These are phyloP conservation scores for Vanacampus margaritifer DNA, from an alignment of 2,113 vertebrate species.

Conservation along the genomic window DNA sequence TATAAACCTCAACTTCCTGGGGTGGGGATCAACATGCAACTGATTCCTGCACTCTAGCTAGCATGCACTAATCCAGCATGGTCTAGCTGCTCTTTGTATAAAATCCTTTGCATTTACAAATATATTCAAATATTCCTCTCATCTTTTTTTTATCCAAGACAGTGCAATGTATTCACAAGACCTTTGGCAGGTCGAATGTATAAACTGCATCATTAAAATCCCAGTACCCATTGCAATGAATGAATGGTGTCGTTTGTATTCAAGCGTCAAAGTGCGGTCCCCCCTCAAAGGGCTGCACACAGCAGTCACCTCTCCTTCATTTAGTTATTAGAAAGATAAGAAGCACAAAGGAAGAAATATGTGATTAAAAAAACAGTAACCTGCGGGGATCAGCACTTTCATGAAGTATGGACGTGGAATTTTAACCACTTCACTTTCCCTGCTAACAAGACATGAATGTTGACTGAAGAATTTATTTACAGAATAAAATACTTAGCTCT, in stretches of 20 bases:
- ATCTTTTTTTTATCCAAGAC: constrained; percentile 39
- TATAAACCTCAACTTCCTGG: constrained; percentile 5
- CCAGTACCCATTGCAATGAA: constrained; percentile 24
- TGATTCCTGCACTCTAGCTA: background rate
- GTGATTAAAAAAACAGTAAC: constrained; percentile 41
- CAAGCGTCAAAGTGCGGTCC: constrained; percentile 54
- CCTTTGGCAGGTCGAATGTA: constrained; percentile 39
- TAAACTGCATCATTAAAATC: constrained; percentile 48
- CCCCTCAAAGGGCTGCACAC: constrained; percentile 42
- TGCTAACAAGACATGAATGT: background rate
- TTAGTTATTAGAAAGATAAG: constrained; percentile 52
- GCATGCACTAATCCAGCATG: constrained; percentile 11
- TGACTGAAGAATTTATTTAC: background rate
- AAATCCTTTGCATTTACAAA: constrained; percentile 16
- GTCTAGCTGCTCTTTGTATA: constrained; percentile 19
- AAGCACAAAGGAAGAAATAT: constrained; percentile 27
- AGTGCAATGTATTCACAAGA: constrained; percentile 34
- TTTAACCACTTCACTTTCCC: constrained; percentile 26
- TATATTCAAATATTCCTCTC: constrained; percentile 33
- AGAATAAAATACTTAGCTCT: background rate
- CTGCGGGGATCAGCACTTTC: constrained; percentile 38
- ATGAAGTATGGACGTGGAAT: constrained; percentile 6
- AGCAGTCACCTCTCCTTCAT: constrained; percentile 45
- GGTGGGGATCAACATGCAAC: background rate
- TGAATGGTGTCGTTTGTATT: constrained; percentile 60